phyloP scores from a whole-genome alignment of 2,113 vertebrate genomes.

The Ophthalmolycus amberensis region DNA sequence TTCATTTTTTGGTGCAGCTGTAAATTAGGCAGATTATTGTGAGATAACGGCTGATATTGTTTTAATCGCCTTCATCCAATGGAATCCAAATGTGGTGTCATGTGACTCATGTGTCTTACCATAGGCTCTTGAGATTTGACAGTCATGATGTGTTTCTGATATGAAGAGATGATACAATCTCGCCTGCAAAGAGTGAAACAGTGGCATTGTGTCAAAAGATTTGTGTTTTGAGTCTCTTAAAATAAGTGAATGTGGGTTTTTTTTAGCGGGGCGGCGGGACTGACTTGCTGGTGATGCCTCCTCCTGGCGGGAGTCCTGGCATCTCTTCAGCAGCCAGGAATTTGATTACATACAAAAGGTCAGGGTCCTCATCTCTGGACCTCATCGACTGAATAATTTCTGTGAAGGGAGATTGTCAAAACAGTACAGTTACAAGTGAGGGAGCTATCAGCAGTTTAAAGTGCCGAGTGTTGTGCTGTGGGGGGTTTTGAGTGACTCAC shows the following conservation, averaged over 20 bases:
- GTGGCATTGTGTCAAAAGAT: not conserved
- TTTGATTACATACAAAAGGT: conserved; percentile 83
- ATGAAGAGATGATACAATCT: conserved; percentile 82
- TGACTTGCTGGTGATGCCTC: conserved; percentile 88
- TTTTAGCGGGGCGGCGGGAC: conserved; percentile 32
- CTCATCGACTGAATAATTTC: conserved; percentile 80
- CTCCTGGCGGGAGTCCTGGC: conserved; percentile 84
- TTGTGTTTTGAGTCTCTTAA: not conserved
- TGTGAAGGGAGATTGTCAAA: conserved; percentile 47
- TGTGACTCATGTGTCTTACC: conserved; percentile 59
- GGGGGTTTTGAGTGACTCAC: conserved; percentile 37
- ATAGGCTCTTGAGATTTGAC: conserved; percentile 67
- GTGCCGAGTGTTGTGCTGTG: not conserved
- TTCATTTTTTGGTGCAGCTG: not conserved
- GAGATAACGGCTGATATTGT: not conserved
- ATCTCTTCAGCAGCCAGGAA: conserved; percentile 82
- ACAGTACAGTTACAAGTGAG: not conserved
- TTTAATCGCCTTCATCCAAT: not conserved
- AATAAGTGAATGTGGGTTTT: accelerated
- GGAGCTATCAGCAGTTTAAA: too few relatives aligned
- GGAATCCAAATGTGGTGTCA: too few relatives aligned
- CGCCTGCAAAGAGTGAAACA: conserved; percentile 66
- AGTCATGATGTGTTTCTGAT: conserved; percentile 78
- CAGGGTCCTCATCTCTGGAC: conserved; percentile 78
- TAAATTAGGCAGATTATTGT: not conserved